phyloP scores from a whole-genome alignment of 2,797 vertebrate genomes.

The Sciurus carolinensis region DNA sequence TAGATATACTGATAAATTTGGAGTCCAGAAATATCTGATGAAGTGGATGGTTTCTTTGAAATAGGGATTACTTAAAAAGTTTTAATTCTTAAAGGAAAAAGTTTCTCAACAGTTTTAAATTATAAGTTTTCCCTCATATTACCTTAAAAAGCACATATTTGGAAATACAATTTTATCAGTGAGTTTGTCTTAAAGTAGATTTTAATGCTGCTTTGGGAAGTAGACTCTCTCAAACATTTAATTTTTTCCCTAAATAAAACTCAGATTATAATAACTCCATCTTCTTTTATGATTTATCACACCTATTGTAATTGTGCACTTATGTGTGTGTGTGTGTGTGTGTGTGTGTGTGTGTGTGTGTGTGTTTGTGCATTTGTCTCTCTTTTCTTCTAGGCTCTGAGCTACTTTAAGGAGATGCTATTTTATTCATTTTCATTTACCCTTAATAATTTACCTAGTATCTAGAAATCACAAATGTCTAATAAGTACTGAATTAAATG shows the following conservation, averaged over 20 bases:
- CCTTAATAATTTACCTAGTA: background rate
- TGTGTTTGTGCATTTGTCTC: background rate
- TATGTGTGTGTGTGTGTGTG: background rate
- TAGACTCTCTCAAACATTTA: slow-evolving; percentile 17
- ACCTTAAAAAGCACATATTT: background rate
- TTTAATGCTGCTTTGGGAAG: slow-evolving; percentile 7
- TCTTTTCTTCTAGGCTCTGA: slow-evolving; percentile 13
- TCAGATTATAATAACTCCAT: background rate
- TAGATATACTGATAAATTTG: background rate
- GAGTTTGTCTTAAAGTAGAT: background rate
- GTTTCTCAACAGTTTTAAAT: background rate
- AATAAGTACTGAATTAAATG: slow-evolving; percentile 22
- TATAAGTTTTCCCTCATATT: background rate
- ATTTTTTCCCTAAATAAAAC: background rate
- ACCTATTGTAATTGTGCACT: background rate
- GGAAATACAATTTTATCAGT: background rate
- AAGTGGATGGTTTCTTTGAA: slow-evolving; percentile 16
- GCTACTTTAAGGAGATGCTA: background rate
- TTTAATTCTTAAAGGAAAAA: slow-evolving; percentile 32
- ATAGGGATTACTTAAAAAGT: background rate
- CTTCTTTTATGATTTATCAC: background rate
- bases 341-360: background rate
- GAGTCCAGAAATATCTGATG: background rate
- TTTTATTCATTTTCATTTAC: slow-evolving; percentile 6
- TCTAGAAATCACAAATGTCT: slow-evolving; percentile 7